phyloP scores from a whole-genome alignment of 2,888 invertebrate species.

The Drosophila mimica region DNA sequence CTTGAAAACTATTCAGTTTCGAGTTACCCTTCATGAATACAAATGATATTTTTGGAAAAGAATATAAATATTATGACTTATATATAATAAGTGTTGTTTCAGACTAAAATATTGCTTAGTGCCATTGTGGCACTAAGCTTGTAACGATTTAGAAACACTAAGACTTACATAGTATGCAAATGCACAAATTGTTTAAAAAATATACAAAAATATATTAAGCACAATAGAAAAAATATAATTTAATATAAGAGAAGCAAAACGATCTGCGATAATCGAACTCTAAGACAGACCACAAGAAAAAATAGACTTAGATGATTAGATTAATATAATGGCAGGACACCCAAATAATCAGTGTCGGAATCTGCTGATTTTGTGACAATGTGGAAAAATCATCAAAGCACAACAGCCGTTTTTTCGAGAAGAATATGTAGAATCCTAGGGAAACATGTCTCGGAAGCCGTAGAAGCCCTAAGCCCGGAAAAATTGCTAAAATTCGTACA shows the following conservation, averaged over 20 bases:
- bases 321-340: background rate
- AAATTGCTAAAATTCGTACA: background rate
- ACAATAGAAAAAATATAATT: background rate
- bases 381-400: too few relatives aligned
- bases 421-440: background rate
- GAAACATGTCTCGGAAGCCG: background rate
- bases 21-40: conserved; percentile 21
- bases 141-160: background rate
- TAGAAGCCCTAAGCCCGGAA: background rate
- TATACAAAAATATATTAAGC: background rate
- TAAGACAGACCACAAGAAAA: background rate
- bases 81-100: background rate
- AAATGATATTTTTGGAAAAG: background rate
- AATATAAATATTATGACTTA: background rate
- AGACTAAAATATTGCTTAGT: background rate
- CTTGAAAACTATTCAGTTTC: conserved; percentile 23
- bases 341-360: background rate
- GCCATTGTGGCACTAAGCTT: background rate
- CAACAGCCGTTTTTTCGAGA: too few relatives aligned
- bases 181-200: background rate
- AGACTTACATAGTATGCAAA: background rate
- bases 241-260: background rate
- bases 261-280: background rate
- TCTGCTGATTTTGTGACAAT: background rate
- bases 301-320: background rate